phyloP scores from a whole-genome alignment of 2,888 invertebrate genomes.

The Embidobia sp. region DNA sequence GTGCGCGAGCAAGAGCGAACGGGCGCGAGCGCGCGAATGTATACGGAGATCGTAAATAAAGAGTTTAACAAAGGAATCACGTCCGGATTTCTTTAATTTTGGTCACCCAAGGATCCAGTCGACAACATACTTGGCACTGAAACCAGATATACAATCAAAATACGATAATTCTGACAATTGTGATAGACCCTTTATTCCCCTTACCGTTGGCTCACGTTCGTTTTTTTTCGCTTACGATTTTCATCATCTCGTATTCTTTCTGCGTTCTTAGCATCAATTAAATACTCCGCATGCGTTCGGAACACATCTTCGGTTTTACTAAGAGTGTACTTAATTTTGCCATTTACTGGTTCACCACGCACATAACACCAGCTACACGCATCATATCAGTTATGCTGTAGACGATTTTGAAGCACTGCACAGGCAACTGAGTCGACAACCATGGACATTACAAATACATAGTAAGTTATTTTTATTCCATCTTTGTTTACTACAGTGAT shows the following conservation, averaged over 20 bases:
- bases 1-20: no score
- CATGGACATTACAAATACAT: conserved; percentile 5
- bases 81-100: no score
- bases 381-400: conserved; percentile 44
- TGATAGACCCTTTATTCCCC: no score
- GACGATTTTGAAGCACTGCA: conserved; percentile 41
- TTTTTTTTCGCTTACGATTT: conserved; percentile 2
- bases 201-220: no score
- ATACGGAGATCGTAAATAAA: no score
- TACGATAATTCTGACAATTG: no score
- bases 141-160: no score
- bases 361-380: conserved; percentile 56
- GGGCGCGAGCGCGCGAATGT: no score
- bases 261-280: conserved; percentile 16
- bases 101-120: no score
- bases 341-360: conserved; percentile 3
- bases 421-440: conserved; percentile 16
- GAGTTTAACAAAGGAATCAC: no score
- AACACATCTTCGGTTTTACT: neutral
- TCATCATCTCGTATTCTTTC: no score
- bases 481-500: neutral
- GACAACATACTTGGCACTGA: no score
- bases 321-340: conserved; percentile 5
- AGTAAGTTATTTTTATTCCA: neutral
- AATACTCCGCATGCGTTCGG: conserved; percentile 24